Evolutionary conservation across 2,888 invertebrate genomes (phyloP).

Genomic region (Clusia tigrina): DNA sequence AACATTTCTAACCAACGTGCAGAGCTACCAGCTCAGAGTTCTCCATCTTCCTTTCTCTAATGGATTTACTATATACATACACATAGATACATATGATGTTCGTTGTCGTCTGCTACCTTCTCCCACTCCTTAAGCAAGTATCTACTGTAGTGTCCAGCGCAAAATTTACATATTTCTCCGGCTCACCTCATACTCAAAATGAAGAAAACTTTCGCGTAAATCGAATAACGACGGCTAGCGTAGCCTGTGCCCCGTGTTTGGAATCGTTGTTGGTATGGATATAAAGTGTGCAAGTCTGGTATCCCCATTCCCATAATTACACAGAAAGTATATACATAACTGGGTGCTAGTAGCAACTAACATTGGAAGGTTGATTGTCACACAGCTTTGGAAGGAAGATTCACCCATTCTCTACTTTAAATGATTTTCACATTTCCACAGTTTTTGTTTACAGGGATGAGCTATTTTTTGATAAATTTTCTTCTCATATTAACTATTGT

Average conservation of each 20-base stretch:
- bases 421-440: background rate
- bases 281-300: background rate
- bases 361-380: background rate
- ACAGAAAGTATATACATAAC: background rate
- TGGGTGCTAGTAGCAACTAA: background rate
- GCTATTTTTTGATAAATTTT: background rate
- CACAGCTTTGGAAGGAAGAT: background rate
- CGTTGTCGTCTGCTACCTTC: conserved; percentile 1
- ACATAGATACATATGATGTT: conserved; percentile 10
- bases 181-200: conserved; percentile 32
- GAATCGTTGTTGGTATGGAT: background rate
- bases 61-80: background rate
- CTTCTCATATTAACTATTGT: too few relatives aligned
- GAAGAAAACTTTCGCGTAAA: conserved; percentile 56
- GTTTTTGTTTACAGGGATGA: background rate
- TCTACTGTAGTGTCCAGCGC: background rate
- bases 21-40: background rate
- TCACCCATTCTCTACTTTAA: background rate
- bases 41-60: conserved; percentile 8
- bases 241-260: conserved; percentile 22
- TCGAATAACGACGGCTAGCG: conserved; percentile 55
- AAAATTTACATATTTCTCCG: conserved; percentile 11
- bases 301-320: background rate
- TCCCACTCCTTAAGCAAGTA: background rate
- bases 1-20: background rate